phyloP scores from a whole-genome alignment of 2,888 invertebrate genomes.

The Cryptus viduatorius region DNA sequence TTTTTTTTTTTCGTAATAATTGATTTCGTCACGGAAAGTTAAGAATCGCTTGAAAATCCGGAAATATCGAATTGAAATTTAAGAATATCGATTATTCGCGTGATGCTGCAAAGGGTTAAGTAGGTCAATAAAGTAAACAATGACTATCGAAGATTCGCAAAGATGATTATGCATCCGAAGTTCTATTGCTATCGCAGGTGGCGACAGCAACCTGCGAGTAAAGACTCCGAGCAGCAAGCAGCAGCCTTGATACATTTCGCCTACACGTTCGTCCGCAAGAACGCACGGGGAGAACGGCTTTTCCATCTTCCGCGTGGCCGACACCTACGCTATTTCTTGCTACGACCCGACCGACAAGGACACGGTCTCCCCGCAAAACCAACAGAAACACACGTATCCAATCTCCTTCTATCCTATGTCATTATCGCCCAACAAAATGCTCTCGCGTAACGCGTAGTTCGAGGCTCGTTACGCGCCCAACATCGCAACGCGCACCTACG shows the following conservation, averaged over 20 bases:
- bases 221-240: slow-evolving; percentile 37
- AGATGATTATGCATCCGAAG: slow-evolving; percentile 13
- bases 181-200: slow-evolving; percentile 43
- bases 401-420: slow-evolving; percentile 37
- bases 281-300: slow-evolving; percentile 77
- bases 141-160: slow-evolving; percentile 2
- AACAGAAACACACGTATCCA: background rate
- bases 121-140: background rate
- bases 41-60: no score
- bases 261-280: slow-evolving; percentile 72
- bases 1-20: no score
- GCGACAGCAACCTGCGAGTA: slow-evolving; percentile 42
- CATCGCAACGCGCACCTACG: slow-evolving; percentile 59
- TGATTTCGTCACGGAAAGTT: no score
- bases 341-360: slow-evolving; percentile 65
- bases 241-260: slow-evolving; percentile 82
- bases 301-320: slow-evolving; percentile 83
- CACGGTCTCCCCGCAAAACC: slow-evolving; percentile 51
- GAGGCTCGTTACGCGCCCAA: slow-evolving; percentile 58
- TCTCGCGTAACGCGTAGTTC: slow-evolving; percentile 60
- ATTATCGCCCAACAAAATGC: slow-evolving; percentile 59
- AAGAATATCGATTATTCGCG: no score
- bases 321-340: slow-evolving; percentile 79
- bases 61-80: no score
- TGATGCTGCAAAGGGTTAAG: background rate